phyloP scores from a whole-genome alignment of 2,113 vertebrate species.

The Bubo scandiacus region DNA sequence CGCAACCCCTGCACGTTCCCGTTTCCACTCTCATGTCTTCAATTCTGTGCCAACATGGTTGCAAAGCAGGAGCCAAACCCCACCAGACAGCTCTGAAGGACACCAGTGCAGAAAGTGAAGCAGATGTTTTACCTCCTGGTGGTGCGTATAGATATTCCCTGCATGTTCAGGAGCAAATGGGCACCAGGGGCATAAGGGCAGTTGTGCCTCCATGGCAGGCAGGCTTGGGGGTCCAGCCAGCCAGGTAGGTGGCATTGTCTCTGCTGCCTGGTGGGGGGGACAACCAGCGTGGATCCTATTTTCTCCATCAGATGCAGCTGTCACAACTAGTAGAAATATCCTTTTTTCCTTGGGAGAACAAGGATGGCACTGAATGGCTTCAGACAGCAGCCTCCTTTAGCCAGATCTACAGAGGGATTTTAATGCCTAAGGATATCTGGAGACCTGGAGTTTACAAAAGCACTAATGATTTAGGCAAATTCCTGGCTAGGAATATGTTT shows the following conservation, averaged over 20 bases:
- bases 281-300: background rate
- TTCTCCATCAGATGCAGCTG: background rate
- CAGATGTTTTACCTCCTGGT: background rate
- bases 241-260: background rate
- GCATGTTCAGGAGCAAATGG: background rate
- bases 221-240: background rate
- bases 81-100: background rate
- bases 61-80: background rate
- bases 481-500: background rate
- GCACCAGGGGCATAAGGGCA: accelerated
- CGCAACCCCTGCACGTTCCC: accelerated
- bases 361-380: background rate
- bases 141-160: background rate
- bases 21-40: background rate
- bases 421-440: background rate
- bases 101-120: background rate
- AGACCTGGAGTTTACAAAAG: background rate
- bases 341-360: background rate
- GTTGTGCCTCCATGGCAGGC: background rate
- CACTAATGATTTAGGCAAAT: background rate
- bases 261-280: background rate
- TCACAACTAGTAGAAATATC: background rate
- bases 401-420: background rate
- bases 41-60: background rate
- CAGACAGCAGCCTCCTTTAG: background rate